phyloP scores from a whole-genome alignment of 2,113 vertebrate species.

The Stegostoma tigrinum region DNA sequence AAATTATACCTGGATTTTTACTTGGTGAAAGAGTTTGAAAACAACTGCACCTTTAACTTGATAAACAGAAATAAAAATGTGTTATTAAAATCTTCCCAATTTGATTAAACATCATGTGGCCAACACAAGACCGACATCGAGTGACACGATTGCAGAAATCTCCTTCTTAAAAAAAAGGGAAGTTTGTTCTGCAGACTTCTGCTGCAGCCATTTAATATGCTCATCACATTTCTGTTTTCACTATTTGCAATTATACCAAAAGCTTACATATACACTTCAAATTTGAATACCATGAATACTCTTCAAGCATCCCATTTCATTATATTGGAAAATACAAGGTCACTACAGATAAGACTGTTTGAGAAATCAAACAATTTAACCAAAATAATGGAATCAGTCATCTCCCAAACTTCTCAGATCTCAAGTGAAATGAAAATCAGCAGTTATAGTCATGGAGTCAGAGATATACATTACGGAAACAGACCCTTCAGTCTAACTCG shows the following conservation, averaged over 20 bases:
- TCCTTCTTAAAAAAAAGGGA: neutral
- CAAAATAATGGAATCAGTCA: neutral
- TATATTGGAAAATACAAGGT: neutral
- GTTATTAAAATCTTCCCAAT: neutral
- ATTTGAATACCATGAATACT: neutral
- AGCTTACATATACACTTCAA: neutral
- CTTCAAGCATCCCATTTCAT: neutral
- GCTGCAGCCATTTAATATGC: neutral
- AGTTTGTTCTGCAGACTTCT: neutral
- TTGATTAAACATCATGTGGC: neutral
- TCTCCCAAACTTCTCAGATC: neutral
- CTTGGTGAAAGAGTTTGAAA: neutral
- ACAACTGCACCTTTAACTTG: neutral
- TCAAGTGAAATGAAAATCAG: neutral
- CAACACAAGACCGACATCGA: neutral
- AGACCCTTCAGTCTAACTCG: too few species aligned
- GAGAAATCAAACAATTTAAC: neutral
- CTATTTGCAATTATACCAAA: neutral
- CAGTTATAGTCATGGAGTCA: neutral
- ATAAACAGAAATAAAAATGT: neutral
- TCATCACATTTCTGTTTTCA: neutral
- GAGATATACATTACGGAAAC: too few species aligned
- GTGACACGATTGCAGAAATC: neutral
- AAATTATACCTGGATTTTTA: neutral
- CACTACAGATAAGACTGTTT: neutral